Base-by-base conservation (phyloP, 2,888 invertebrate genomes). In the Pediacus dermestoides region DNA sequence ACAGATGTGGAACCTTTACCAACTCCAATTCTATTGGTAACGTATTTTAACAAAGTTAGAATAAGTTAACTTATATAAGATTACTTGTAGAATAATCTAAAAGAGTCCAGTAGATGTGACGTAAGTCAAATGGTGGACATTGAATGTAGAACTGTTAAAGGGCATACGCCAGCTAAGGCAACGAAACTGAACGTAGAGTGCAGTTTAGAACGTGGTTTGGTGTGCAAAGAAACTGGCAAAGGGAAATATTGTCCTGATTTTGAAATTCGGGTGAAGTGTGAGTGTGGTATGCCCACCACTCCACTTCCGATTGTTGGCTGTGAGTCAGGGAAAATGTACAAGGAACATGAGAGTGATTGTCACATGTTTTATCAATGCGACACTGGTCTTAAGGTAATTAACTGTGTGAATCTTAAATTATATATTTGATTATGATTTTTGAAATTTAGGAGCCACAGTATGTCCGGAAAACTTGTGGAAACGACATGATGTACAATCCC, bases 171-270 rank as follows among this genome's bases (percentile, higher is more conserved):
- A 0, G 74, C 81, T 0, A 85, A 84, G 52, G 77, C 81, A 35
- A 83, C 85, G 6, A 83, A 82, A 0, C 76, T 88, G 35, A 77
- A 85, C 58, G 85, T 83, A 0, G 81, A 82, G 52, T 92, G 92
- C 61, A 82, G 81, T 50, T 61, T 88, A 39, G 80, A 85, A 50
- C 72, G 74, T 8, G 91, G 91, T 0, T 70, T 91, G 0, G 66
- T 79, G 3, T 91, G 91, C 60, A 69, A 65, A 36, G 68, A 70
- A 2, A 50, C 57, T 14, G 46, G 37, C 9, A 58, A 58, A 37
- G 52, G 53, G 2, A 43, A 49, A 32, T 56, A 67, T 1, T 92
- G 92, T 53, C 76, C 80, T 1, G 90, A 92, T 71, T 91, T 90
- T 60, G 90, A 92, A 69, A 81, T 91, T 31, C 75, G 85, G 16